Base-by-base conservation (phyloP, 2,113 vertebrate genomes). In the Sphaerodactylus townsendi region DNA sequence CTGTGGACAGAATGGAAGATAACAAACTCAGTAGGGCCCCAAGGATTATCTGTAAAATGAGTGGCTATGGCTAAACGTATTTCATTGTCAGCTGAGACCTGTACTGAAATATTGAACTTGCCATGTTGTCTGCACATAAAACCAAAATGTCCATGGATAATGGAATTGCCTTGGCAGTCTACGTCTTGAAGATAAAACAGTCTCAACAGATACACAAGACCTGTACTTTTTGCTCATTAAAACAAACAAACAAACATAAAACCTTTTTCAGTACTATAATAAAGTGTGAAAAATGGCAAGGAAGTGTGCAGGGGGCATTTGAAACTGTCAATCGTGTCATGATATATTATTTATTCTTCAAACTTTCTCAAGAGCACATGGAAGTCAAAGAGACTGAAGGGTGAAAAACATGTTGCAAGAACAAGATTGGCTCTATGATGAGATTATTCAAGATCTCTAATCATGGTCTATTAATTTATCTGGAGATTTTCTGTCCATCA, bases 1-100 rank as follows among this genome's bases (percentile, higher is more conserved):
- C 70, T 35, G 79, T 19, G 28, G 23, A 56, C 65, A 78, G 77
- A 86, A 75, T 37, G 41, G 87, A 79, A 86, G 84, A 64, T 9
- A 13, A 39, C 0, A 0, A 71, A 33, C 86, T 44, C 82, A 84
- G 30, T 53, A 17, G 15, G n/a, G 62, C 1, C 15, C 10, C 64
- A 53, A 2, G 46, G 68, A 77, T 81, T 28, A 78, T 8, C 6
- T 8, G 41, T 13, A 28, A 1, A 30, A 66, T 74, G 69, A 68
- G 23, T 64, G 9, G 70, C 56, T 73, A 7, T 0, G 9, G 64
- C 46, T 68, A 39, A 48, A 25, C 68, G 0, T 2, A 48, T 25
- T n/a, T 76, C 33, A 19, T 0, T 41, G 15, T 10, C n/a, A 81
- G 23, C 64, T 82, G 0, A 73, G 13, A 84, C 13, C 14, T 77